Conservation (phyloP, 1,140 invertebrate genomes). For the Zaprionus ornatus region DNA sequence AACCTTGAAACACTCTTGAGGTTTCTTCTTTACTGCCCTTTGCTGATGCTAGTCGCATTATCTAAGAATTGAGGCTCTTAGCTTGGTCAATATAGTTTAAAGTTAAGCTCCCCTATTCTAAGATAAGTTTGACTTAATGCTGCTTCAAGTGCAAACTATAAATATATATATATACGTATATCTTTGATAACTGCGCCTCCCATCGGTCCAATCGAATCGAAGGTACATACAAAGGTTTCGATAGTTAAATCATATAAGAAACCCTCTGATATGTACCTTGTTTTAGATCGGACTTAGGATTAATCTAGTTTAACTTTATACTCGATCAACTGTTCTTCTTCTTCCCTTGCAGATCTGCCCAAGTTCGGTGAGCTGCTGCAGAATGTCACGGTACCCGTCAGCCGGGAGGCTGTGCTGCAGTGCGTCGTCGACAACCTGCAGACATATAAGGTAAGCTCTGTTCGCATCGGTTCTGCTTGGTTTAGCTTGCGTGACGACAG, state of each 20-base stretch:
- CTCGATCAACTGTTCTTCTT: not conserved
- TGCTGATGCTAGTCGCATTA: slow-evolving; percentile 38
- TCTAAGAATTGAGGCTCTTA: slow-evolving; percentile 72
- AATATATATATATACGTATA: not conserved
- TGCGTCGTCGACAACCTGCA: slow-evolving; percentile 90
- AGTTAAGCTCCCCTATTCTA: slow-evolving; percentile 78
- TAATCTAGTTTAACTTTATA: not conserved
- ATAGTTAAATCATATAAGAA: slow-evolving; percentile 36
- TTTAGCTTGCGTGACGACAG: not conserved
- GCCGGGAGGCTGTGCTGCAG: slow-evolving; percentile 89
- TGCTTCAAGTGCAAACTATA: not conserved
- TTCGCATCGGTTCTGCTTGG: not conserved
- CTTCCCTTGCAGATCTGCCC: slow-evolving; percentile 87
- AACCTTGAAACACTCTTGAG: not conserved
- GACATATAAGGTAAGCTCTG: slow-evolving; percentile 88
- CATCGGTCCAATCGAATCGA: slow-evolving; percentile 53
- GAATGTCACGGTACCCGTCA: slow-evolving; percentile 90
- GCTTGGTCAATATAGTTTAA: slow-evolving; percentile 32
- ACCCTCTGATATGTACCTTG: slow-evolving; percentile 72
- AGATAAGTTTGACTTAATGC: slow-evolving; percentile 49
- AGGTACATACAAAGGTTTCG: slow-evolving; percentile 74
- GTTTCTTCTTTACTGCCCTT: not conserved
- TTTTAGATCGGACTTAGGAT: slow-evolving; percentile 46
- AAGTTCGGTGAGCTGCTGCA: slow-evolving; percentile 89
- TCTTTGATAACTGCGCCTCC: not conserved